Base-by-base conservation (phyloP, 2,888 invertebrate genomes). In the Lepidonotus clava region DNA sequence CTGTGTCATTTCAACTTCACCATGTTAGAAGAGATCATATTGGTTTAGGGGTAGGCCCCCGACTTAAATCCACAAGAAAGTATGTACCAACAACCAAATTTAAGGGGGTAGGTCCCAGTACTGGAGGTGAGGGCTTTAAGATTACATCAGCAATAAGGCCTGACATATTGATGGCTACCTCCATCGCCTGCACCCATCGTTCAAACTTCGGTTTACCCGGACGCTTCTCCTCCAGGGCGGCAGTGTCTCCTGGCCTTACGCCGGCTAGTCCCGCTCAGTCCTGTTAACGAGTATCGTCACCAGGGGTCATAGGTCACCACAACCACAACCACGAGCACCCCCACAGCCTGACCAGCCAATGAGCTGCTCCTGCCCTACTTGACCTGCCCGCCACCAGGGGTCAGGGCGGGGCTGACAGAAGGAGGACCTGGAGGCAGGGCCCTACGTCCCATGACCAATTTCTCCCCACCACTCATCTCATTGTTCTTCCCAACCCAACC, bases 271-370 rank as follows among this genome's bases (percentile, higher is more conserved):
- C 71, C 71, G 71, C 71, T 71, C 38, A 71, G 71, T 5, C 21
- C n/a, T 71, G n/a, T 71, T 71, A 71, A 71, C 24, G 71, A 71
- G 71, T 38, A 21, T 71, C 36, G 36, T 71, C 71, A 71, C 8
- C 14, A 28, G n/a, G n/a, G n/a, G n/a, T n/a, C n/a, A n/a, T n/a
- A n/a, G n/a, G n/a, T n/a, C n/a, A n/a, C n/a, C n/a, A n/a, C n/a
- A n/a, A n/a, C n/a, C n/a, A n/a, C n/a, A n/a, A n/a, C n/a, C n/a
- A 28, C 61, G 36, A n/a, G 71, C 71, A 14, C 24, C 71, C 8
- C 38, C 1, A 21, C 5, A 1, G 71, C 11, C 18, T 21, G 66
- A 32, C 14, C 66, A 6, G 66, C 66, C 66, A 66, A 66, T 71
- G 71, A 71, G 71, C 38, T 14, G 36, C 71, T 18, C 71, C 71